These are phyloP conservation scores for Diarsia rubi DNA, from an alignment of 2,888 invertebrate genomes.

Conservation along the genomic window DNA sequence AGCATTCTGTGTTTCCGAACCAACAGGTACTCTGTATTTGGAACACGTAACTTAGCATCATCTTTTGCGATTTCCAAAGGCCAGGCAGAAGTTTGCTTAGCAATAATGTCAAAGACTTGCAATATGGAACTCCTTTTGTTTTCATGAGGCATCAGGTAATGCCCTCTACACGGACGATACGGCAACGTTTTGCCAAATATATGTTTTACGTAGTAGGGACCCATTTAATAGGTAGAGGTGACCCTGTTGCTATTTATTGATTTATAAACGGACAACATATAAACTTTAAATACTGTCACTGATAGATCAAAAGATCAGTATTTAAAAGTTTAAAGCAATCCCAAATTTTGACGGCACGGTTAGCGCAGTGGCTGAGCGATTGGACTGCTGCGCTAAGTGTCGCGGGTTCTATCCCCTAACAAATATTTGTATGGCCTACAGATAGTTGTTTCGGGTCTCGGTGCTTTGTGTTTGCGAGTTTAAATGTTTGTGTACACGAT, in stretches of 20 bases:
- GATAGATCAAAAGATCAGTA: too few relatives aligned
- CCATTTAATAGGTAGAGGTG: not conserved
- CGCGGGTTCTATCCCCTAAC: too few relatives aligned
- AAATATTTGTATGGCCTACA: too few relatives aligned
- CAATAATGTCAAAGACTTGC: not conserved
- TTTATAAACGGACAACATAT: too few relatives aligned
- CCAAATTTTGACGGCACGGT: too few relatives aligned
- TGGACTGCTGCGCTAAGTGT: too few relatives aligned
- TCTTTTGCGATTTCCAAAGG: not conserved
- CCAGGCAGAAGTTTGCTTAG: not conserved
- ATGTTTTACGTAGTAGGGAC: not conserved
- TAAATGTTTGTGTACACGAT: too few relatives aligned
- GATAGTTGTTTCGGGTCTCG: too few relatives aligned
- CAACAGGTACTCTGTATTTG: conserved; percentile 77
- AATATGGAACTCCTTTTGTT: not conserved
- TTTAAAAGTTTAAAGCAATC: too few relatives aligned
- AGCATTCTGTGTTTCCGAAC: conserved; percentile 70
- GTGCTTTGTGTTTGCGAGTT: too few relatives aligned
- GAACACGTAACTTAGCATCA: not conserved
- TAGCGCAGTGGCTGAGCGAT: too few relatives aligned
- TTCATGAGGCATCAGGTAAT: not conserved
- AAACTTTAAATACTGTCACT: too few relatives aligned
- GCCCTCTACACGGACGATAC: not conserved
- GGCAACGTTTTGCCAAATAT: not conserved
- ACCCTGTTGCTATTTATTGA: not conserved